Evolutionary conservation across 1,140 invertebrate species (phyloP).

Genomic region (Panagrolaimus sp.): DNA sequence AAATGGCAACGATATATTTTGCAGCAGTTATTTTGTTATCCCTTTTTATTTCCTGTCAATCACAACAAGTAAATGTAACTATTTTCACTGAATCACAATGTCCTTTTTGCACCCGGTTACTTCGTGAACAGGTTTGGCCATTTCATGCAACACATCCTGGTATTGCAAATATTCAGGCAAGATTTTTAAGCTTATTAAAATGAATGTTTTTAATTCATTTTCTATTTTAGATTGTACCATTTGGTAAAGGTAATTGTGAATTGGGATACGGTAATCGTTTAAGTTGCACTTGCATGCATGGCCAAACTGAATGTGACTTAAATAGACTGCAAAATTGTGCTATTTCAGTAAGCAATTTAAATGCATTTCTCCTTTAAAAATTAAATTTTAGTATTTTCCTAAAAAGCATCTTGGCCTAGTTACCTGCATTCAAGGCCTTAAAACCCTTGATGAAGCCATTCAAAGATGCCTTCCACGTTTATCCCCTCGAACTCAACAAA

Average conservation of each 20-base stretch:
- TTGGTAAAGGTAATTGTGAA: slow-evolving; percentile 51
- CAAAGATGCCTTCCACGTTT: slow-evolving; percentile 40
- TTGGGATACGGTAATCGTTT: slow-evolving; percentile 41
- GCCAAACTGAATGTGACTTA: slow-evolving; percentile 47
- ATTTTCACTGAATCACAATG: slow-evolving; percentile 52
- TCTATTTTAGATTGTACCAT: slow-evolving; percentile 45
- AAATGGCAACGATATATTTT: no score
- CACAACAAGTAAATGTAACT: slow-evolving; percentile 13
- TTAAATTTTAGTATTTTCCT: slow-evolving; percentile 39
- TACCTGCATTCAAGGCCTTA: slow-evolving; percentile 46
- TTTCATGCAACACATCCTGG: slow-evolving; percentile 46
- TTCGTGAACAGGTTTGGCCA: slow-evolving; percentile 48
- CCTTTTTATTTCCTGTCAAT: not conserved
- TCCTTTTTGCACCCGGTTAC: slow-evolving; percentile 45
- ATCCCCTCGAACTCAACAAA: slow-evolving; percentile 45
- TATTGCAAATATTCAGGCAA: slow-evolving; percentile 46
- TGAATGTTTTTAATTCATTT: slow-evolving; percentile 15
- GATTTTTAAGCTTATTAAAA: slow-evolving; percentile 26
- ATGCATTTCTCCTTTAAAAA: not conserved
- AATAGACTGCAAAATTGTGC: slow-evolving; percentile 49
- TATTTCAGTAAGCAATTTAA: slow-evolving; percentile 27
- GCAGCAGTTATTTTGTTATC: not conserved
- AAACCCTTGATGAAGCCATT: slow-evolving; percentile 43
- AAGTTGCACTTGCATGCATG: slow-evolving; percentile 47
- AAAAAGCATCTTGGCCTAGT: slow-evolving; percentile 46